Evolutionary conservation across 2,797 vertebrate species (phyloP).

Genomic region (Hydrocynus forskahlii): DNA sequence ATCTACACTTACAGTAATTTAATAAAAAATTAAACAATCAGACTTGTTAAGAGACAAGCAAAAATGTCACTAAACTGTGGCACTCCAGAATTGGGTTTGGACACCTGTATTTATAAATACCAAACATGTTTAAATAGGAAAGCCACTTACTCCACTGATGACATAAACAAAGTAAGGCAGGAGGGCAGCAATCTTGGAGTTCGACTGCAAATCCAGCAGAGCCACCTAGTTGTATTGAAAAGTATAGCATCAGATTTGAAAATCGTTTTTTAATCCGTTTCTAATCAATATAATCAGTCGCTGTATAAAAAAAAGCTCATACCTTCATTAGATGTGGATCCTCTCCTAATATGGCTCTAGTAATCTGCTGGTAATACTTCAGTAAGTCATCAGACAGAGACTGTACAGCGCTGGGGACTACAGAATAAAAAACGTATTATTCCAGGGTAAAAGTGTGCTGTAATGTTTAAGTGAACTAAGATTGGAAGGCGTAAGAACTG

Average conservation of each 20-base stretch:
- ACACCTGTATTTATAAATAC: not conserved
- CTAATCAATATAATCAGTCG: not conserved
- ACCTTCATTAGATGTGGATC: constrained; percentile 95
- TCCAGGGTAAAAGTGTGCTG: not conserved
- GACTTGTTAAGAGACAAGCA: not conserved
- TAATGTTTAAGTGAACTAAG: not conserved
- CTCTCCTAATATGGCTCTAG: constrained; percentile 89
- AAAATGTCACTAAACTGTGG: not conserved
- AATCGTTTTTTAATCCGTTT: not conserved
- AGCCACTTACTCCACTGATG: constrained; percentile 87
- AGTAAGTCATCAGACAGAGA: constrained; percentile 88
- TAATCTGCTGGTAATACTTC: constrained; percentile 94
- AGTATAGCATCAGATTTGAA: not conserved
- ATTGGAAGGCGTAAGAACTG: not conserved
- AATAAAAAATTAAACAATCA: not conserved
- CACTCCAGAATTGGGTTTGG: not conserved
- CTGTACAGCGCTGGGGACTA: constrained; percentile 89
- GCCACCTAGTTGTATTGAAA: constrained; percentile 78
- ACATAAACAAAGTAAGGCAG: constrained; percentile 96
- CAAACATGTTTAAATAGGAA: not conserved
- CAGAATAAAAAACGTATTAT: not conserved
- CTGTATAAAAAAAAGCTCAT: not conserved
- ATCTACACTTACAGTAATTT: not conserved
- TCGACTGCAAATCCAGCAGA: constrained; percentile 91
- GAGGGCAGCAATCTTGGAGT: constrained; percentile 92